Percentiles rank a stretch among this genome's conserved stretches.
These are phyloP conservation scores for Gryllus longicercus DNA, from an alignment of 2,888 invertebrate species.

Conservation along the genomic window DNA sequence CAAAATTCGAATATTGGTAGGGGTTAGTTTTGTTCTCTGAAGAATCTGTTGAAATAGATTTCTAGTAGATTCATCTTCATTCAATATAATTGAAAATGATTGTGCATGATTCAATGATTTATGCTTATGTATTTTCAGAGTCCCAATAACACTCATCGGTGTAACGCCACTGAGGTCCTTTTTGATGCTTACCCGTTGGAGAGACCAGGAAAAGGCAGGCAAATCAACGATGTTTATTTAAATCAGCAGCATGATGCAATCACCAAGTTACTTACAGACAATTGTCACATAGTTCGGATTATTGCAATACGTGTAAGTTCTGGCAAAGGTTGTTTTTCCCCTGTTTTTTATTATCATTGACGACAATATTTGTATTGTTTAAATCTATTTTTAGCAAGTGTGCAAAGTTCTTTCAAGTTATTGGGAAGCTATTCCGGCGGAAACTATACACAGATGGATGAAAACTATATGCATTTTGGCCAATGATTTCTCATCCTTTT, in stretches of 20 bases:
- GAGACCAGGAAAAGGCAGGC: conserved; percentile 37
- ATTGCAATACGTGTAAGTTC: conserved; percentile 40
- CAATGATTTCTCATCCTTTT: conserved; percentile 36
- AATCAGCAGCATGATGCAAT: conserved; percentile 40
- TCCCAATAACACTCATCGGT: conserved; percentile 38
- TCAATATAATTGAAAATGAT: background rate
- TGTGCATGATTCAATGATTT: background rate
- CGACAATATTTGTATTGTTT: background rate
- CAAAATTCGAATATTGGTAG: too few species aligned
- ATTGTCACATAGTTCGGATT: conserved; percentile 40
- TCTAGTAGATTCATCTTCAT: too few species aligned
- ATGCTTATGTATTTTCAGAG: conserved; percentile 35
- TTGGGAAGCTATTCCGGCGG: conserved; percentile 11
- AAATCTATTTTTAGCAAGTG: background rate
- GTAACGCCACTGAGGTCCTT: conserved; percentile 42
- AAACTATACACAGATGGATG: background rate
- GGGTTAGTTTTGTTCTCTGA: background rate
- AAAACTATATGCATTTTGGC: background rate
- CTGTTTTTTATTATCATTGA: background rate
- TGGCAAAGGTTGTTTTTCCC: too few species aligned
- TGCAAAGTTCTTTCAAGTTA: background rate
- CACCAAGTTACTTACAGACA: conserved; percentile 39
- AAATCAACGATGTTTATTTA: conserved; percentile 36
- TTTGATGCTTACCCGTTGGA: conserved; percentile 41
- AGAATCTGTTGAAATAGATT: too few species aligned